These are phyloP conservation scores for Rhynchonycteris naso DNA, from an alignment of 2,797 vertebrate species.

Conservation along the genomic window DNA sequence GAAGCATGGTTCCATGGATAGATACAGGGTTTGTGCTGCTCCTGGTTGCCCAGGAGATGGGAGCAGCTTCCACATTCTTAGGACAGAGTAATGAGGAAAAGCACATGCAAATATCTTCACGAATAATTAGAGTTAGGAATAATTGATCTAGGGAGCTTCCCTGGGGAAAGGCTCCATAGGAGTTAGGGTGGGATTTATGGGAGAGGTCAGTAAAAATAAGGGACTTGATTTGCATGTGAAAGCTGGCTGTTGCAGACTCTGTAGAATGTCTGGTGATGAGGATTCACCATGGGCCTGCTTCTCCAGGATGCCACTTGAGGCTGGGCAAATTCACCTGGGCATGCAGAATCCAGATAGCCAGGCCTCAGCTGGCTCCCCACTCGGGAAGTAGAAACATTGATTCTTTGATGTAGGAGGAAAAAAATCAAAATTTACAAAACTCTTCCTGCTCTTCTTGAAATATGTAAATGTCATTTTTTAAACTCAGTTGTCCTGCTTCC, in stretches of 20 bases:
- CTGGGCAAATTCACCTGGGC: not conserved
- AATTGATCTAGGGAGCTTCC: not conserved
- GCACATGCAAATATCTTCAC: not conserved
- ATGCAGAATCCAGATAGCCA: not conserved
- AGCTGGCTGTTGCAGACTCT: not conserved
- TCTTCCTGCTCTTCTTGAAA: not conserved
- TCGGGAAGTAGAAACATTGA: not conserved
- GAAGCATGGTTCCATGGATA: not conserved
- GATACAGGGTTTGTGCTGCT: not conserved
- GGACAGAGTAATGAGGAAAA: not conserved
- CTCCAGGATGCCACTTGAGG: not conserved
- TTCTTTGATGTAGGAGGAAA: not conserved
- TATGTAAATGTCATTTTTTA: not conserved
- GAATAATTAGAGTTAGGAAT: constrained; percentile 3
- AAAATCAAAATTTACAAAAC: not conserved
- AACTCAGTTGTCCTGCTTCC: not conserved
- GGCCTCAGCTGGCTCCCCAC: not conserved
- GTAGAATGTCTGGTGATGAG: not conserved
- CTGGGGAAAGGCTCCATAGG: not conserved
- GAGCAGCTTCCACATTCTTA: not conserved
- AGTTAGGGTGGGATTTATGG: not conserved
- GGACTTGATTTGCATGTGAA: not conserved
- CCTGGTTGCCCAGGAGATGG: constrained; percentile 49
- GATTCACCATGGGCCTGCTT: no score
- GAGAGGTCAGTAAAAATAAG: not conserved